phyloP scores from a whole-genome alignment of 2,888 invertebrate genomes.

The Drosophila pseudotakahashii region DNA sequence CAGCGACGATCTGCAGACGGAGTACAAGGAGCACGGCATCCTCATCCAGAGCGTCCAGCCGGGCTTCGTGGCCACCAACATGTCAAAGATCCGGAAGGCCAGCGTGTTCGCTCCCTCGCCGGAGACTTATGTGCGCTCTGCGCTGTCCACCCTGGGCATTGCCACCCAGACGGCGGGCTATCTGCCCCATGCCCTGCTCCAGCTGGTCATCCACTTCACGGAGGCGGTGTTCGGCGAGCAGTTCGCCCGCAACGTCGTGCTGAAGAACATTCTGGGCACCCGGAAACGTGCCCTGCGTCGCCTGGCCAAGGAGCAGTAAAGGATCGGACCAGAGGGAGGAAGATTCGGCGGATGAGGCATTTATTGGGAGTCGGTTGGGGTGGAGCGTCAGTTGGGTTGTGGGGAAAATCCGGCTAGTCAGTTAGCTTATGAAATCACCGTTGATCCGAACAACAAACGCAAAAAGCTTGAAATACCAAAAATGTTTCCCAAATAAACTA shows the following conservation, averaged over 20 bases:
- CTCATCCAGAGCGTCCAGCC: constrained; percentile 93
- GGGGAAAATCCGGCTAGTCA: constrained; percentile 25
- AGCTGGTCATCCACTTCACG: constrained; percentile 65
- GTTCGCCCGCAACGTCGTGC: constrained; percentile 77
- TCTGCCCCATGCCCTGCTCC: constrained; percentile 84
- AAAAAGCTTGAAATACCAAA: constrained; percentile 44
- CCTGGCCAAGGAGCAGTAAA: constrained; percentile 72
- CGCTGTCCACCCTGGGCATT: constrained; percentile 89
- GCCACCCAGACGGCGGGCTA: constrained; percentile 90
- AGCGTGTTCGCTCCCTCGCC: constrained; percentile 91
- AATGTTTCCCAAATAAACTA: constrained; percentile 30
- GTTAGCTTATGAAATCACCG: constrained; percentile 18
- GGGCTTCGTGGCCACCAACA: constrained; percentile 95
- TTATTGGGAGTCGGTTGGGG: constrained; percentile 9
- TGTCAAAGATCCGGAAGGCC: constrained; percentile 91
- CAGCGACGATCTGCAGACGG: constrained; percentile 90
- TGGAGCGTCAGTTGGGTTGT: constrained; percentile 15
- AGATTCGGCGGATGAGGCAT: constrained; percentile 10
- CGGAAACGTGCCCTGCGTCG: constrained; percentile 80
- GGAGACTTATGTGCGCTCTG: constrained; percentile 89
- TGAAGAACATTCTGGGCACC: constrained; percentile 75
- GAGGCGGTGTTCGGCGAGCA: constrained; percentile 72
- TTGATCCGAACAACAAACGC: constrained; percentile 16
- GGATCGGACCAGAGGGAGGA: not conserved
- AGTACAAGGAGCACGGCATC: constrained; percentile 90